Conservation (phyloP, 2,797 vertebrate species). For the Geotrypetes seraphini region DNA sequence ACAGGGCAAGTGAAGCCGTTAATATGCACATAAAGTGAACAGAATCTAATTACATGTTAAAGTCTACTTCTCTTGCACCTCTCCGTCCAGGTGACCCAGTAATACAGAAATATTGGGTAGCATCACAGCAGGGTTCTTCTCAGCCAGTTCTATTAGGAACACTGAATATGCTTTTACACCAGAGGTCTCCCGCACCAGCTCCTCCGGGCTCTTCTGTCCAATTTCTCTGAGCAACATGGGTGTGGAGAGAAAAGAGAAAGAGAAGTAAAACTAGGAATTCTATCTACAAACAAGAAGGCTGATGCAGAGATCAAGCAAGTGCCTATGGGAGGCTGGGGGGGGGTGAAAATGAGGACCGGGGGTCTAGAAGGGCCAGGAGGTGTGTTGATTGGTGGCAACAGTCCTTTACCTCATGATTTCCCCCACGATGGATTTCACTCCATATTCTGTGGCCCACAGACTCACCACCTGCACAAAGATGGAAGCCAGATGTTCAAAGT, state of each 20-base stretch:
- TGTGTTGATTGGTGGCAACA: too few relatives aligned
- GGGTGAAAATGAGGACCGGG: too few relatives aligned
- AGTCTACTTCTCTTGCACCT: constrained; percentile 50
- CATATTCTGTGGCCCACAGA: constrained; percentile 84
- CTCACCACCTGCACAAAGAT: constrained; percentile 79
- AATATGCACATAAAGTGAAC: neutral
- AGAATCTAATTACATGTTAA: neutral
- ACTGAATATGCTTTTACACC: constrained; percentile 72
- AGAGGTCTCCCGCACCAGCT: constrained; percentile 69
- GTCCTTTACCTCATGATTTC: constrained; percentile 80
- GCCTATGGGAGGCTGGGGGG: too few relatives aligned
- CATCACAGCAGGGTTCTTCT: constrained; percentile 66
- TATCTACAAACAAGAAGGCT: too few relatives aligned
- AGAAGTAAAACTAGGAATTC: too few relatives aligned
- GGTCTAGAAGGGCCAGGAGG: too few relatives aligned
- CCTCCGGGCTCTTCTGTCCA: constrained; percentile 78
- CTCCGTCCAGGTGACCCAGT: constrained; percentile 79
- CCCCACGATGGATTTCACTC: constrained; percentile 75
- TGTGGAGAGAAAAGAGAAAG: neutral
- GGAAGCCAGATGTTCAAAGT: constrained; percentile 82
- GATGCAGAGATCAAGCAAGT: too few relatives aligned
- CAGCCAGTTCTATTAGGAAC: constrained; percentile 78
- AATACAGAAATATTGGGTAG: constrained; percentile 84
- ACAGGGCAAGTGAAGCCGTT: neutral
- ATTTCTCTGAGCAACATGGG: constrained; percentile 67